phyloP scores from a whole-genome alignment of 1,140 invertebrate genomes.

The Aradophagus sp. region DNA sequence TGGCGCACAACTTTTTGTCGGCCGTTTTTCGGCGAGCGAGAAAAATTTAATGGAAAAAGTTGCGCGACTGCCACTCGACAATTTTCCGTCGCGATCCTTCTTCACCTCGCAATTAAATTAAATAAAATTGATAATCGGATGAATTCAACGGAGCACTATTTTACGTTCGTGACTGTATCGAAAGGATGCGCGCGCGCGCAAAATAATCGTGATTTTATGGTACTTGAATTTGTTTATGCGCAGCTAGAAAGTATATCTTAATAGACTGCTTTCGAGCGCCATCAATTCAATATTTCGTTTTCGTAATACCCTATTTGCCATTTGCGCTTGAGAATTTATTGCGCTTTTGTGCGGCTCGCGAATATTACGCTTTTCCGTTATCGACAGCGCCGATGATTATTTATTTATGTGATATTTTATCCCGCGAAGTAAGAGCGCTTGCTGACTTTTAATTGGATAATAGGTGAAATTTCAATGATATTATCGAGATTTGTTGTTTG shows the following conservation, averaged over 20 bases:
- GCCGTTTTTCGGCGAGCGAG: too few species aligned
- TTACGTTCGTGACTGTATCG: slow-evolving; percentile 3
- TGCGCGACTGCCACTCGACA: too few species aligned
- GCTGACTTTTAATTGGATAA: slow-evolving; percentile 22
- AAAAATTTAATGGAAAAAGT: too few species aligned
- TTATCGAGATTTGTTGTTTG: slow-evolving; percentile 3
- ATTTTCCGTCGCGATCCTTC: too few species aligned
- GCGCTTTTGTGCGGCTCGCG: slow-evolving; percentile 24
- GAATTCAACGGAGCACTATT: not conserved
- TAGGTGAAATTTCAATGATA: slow-evolving; percentile 6
- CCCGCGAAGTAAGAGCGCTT: not conserved
- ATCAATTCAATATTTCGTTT: slow-evolving; percentile 34
- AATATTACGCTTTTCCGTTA: slow-evolving; percentile 18
- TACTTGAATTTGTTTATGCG: slow-evolving; percentile 22
- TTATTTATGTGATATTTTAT: slow-evolving; percentile 25
- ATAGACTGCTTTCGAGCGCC: slow-evolving; percentile 35
- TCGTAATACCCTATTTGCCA: slow-evolving; percentile 34
- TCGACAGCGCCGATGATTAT: slow-evolving; percentile 32
- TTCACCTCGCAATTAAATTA: too few species aligned
- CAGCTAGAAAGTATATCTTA: slow-evolving; percentile 45
- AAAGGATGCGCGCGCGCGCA: slow-evolving; percentile 1
- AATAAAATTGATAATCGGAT: too few species aligned
- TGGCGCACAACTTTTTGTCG: too few species aligned
- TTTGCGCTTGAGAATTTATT: slow-evolving; percentile 35
- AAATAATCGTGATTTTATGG: slow-evolving; percentile 24